Evolutionary conservation across 1,140 invertebrate genomes (phyloP).

Genomic region (Drosophila sechellia): DNA sequence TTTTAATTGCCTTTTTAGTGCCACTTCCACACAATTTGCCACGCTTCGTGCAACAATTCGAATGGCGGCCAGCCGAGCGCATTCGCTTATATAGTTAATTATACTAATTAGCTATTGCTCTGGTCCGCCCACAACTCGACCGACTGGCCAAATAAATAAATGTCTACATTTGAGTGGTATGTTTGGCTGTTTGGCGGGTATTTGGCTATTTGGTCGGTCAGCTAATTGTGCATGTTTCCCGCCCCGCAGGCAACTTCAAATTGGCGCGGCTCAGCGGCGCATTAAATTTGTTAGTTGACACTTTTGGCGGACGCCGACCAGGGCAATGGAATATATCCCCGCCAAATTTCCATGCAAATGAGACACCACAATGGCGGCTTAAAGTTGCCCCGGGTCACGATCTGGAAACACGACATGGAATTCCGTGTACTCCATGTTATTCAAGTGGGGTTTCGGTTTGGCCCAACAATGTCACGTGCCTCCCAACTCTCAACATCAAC

Average conservation of each 20-base stretch:
- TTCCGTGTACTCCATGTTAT: constrained; percentile 20
- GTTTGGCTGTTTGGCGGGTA: constrained; percentile 16
- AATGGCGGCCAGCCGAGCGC: constrained; percentile 52
- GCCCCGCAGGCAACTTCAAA: constrained; percentile 35
- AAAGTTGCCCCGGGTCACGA: constrained; percentile 44
- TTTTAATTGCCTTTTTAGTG: constrained; percentile 83
- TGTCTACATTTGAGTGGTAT: constrained; percentile 49
- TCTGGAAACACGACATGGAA: constrained; percentile 39
- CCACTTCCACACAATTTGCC: constrained; percentile 82
- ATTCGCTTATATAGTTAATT: constrained; percentile 79
- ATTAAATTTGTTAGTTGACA: constrained; percentile 67
- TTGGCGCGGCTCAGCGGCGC: constrained; percentile 46
- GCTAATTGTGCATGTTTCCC: constrained; percentile 62
- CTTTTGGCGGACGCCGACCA: constrained; percentile 21
- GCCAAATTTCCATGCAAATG: constrained; percentile 54
- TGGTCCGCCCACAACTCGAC: constrained; percentile 47
- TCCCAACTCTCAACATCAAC: constrained; percentile 25
- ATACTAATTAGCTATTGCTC: constrained; percentile 75
- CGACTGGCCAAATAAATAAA: constrained; percentile 63
- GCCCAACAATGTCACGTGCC: constrained; percentile 29
- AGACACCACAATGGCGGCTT: constrained; percentile 40
- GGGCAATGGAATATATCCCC: background rate
- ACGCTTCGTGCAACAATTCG: constrained; percentile 79
- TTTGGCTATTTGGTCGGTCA: constrained; percentile 30
- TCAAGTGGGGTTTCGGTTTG: background rate